Evolutionary conservation across 2,888 invertebrate species (phyloP).

Genomic region (Chalcis sispes): DNA sequence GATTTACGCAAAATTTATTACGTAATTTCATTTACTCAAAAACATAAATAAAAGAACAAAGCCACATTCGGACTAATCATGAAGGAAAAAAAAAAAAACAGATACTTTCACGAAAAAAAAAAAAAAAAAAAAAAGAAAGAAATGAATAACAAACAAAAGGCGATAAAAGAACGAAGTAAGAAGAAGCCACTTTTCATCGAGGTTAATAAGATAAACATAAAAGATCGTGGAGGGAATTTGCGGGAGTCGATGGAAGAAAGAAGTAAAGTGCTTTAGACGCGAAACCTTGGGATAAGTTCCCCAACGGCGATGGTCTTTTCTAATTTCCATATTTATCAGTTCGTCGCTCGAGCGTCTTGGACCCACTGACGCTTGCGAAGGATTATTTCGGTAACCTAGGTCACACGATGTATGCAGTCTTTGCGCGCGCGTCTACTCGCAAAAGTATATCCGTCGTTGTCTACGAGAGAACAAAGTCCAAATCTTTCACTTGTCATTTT

Average conservation of each 20-base stretch:
- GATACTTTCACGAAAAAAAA: no score
- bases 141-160: no score
- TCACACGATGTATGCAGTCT: conserved; percentile 22
- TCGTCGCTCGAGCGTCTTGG: conserved; percentile 25
- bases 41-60: no score
- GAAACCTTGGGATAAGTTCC: neutral
- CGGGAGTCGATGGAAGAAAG: conserved; percentile 7
- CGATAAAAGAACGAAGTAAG: neutral
- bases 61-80: no score
- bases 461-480: neutral
- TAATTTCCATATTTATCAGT: conserved; percentile 56
- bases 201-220: conserved; percentile 47
- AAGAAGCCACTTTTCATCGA: conserved; percentile 35
- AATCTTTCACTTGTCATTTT: neutral
- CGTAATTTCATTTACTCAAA: no score
- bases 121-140: no score
- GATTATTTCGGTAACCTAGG: no score
- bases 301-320: conserved; percentile 22
- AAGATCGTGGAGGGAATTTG: conserved; percentile 3
- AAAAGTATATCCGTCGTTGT: conserved; percentile 13
- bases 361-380: conserved; percentile 18
- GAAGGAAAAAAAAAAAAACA: no score
- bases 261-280: conserved; percentile 8
- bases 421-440: conserved; percentile 39
- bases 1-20: no score